Evolutionary conservation across 2,113 vertebrate species (phyloP), one percentile per base, ranked within the genome.

Genomic region (Indicator indicator): DNA sequence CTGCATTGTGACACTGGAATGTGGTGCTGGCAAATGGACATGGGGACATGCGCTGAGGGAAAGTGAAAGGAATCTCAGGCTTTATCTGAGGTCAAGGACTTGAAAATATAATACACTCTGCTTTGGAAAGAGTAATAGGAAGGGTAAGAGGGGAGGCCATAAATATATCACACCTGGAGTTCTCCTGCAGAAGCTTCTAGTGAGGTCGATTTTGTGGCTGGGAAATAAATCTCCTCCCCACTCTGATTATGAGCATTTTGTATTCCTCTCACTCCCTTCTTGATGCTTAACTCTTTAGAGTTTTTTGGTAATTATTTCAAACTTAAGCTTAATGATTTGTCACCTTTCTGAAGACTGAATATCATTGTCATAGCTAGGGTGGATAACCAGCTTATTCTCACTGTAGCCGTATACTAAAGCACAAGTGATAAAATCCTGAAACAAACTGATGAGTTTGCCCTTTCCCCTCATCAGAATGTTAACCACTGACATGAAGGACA

Each of bases 1-100:
- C 92, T 95, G 88, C 89, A 73, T 63, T 21, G 33, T 80, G 73
- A 83, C 89, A 74, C 70, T 83, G 89, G 93, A 96, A 95, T 97
- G 90, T 42, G 38, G 30, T 71, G 81, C 56, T 94, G 86, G 90
- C 73, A 89, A 65, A 83, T 63, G 80, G 84, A 81, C 54, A 2
- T 11, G 48, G 56, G 81, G 83, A 73, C 44, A 9, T 2, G 2
- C 1, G 2, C 52, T 78, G 62, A 79, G 38, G 81, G 70, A 50
- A 87, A 96, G 76, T 68, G 83, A 92, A 79, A 94, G 89, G 87
- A 91, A 72, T 92, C 88, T 90, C 33, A 36, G 64, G 65, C 69
- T 93, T 90, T 83, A 70, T 89, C 68, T 16, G 75, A 75, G 93
- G 30, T 89, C 95, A 80, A 82, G 88, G 83, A 80, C 78, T 95